Percentiles rank a stretch among this genome's conserved stretches.
phyloP scores from a whole-genome alignment of 2,113 vertebrate species.

The Potamarius usumacintae region DNA sequence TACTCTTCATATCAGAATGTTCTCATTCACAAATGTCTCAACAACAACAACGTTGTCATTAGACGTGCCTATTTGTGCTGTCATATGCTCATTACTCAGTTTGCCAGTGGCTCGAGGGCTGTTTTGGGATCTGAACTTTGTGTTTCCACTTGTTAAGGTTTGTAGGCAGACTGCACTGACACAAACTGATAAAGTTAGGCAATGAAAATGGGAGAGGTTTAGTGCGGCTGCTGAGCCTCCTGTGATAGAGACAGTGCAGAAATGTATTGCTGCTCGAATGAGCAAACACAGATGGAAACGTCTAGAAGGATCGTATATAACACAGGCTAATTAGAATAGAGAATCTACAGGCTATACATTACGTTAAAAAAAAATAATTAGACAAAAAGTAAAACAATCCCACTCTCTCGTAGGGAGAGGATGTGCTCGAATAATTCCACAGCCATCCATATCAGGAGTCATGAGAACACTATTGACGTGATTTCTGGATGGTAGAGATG shows the following conservation, averaged over 20 bases:
- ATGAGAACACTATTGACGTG: neutral
- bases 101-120: conserved; percentile 1
- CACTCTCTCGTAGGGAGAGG: neutral
- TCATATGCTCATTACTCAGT: conserved; percentile 19
- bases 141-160: conserved; percentile 39
- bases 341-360: too few species aligned
- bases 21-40: neutral
- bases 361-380: neutral
- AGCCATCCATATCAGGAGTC: neutral
- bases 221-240: neutral
- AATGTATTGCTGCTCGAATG: neutral
- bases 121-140: conserved; percentile 40
- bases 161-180: conserved; percentile 7
- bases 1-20: neutral
- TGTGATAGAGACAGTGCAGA: neutral
- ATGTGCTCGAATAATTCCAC: neutral
- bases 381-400: neutral
- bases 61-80: conserved; percentile 15
- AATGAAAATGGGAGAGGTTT: conserved; percentile 33
- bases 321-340: too few species aligned
- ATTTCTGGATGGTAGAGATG: neutral
- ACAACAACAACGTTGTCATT: conserved; percentile 31
- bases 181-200: conserved; percentile 46
- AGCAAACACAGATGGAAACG: neutral
- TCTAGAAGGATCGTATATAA: neutral